Base-by-base conservation (phyloP, 2,797 vertebrate species). In the Notolepis coatsorum region DNA sequence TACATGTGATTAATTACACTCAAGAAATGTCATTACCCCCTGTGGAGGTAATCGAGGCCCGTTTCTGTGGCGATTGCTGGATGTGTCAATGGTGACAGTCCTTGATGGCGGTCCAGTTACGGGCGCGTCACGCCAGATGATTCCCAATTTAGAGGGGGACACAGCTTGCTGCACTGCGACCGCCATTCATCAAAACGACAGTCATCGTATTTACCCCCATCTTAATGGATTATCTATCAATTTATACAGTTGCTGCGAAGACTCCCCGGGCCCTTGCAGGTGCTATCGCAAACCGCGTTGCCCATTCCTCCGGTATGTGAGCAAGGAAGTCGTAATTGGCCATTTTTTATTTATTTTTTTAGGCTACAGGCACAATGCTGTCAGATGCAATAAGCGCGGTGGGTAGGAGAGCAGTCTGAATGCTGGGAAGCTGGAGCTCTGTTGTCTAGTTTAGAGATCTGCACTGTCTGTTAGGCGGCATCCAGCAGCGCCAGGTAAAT, bases 31-130 rank as follows among this genome's bases (percentile, higher is more conserved):
- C 74, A 84, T 84, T 75, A 65, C 79, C 68, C 73, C 83, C 68
- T 38, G 39, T 15, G 10, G 77, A 46, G n/a, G 56, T 85, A 81
- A 82, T 88, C 73, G 84, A 4, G 69, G 24, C 64, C 9, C n/a
- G 42, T 75, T 73, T 80, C 71, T 60, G 31, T 60, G 54, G 78
- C 77, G 80, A 81, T 81, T 83, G 80, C 71, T 75, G 79, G 81
- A 77, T 73, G 58, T 89, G 84, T 85, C 90, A 86, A 70, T 76
- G 70, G 68, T 81, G 82, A 71, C 76, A 81, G 73, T 71, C 74
- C 76, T 68, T 77, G 79, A 87, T 81, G 77, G 79, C 53, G 51
- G 81, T 65, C 77, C 48, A 47, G 83, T 80, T 77, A 69, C 55
- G 58, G 41, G 24, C 30, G 35, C 59, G 45, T 82, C 86, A 80